These are phyloP conservation scores for Watsonalla cultraria DNA, from an alignment of 2,888 invertebrate genomes.

Conservation along the genomic window DNA sequence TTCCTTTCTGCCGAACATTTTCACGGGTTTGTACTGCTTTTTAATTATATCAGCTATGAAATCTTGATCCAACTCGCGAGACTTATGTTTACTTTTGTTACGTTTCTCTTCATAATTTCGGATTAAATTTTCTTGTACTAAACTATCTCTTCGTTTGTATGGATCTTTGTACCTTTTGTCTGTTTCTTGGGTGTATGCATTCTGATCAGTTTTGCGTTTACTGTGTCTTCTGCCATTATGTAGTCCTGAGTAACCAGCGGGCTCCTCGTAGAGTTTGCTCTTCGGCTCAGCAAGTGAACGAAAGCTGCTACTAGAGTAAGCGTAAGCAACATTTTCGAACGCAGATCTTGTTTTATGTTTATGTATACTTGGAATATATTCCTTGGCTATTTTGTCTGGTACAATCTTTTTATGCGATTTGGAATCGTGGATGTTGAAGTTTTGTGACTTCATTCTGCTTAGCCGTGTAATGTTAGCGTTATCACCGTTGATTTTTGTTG, in stretches of 20 bases:
- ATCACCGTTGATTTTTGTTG: slow-evolving; percentile 8
- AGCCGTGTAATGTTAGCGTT: slow-evolving; percentile 15
- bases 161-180: slow-evolving; percentile 23
- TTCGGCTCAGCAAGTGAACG: slow-evolving; percentile 36
- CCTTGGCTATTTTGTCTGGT: slow-evolving; percentile 16
- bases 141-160: slow-evolving; percentile 15
- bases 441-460: slow-evolving; percentile 12
- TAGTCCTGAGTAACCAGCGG: slow-evolving; percentile 14
- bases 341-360: slow-evolving; percentile 34
- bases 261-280: slow-evolving; percentile 7
- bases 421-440: slow-evolving; percentile 9
- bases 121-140: slow-evolving; percentile 12
- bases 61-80: slow-evolving; percentile 43
- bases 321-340: slow-evolving; percentile 27
- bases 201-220: slow-evolving; percentile 17
- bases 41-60: slow-evolving; percentile 63
- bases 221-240: slow-evolving; percentile 20
- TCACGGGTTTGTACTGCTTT: slow-evolving; percentile 58
- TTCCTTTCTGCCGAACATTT: slow-evolving; percentile 47
- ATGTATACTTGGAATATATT: slow-evolving; percentile 21
- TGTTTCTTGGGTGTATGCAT: slow-evolving; percentile 11
- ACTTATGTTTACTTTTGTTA: slow-evolving; percentile 20
- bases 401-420: slow-evolving; percentile 34
- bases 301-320: slow-evolving; percentile 42
- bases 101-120: slow-evolving; percentile 21